Conservation (phyloP, 2,888 invertebrate genomes). For the Atrina japonica region DNA sequence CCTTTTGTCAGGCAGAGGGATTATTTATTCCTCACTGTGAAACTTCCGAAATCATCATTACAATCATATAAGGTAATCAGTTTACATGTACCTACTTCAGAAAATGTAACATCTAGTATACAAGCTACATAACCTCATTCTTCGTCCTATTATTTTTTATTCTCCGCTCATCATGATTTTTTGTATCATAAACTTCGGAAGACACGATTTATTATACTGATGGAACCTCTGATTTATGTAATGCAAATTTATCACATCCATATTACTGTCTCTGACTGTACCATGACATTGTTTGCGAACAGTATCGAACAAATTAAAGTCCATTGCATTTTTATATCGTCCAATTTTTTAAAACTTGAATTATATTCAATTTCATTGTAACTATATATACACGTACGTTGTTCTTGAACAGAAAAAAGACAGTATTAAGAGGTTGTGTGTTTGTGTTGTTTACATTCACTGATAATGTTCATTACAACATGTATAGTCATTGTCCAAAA, state of each 20-base stretch:
- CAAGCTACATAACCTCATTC: slow-evolving; percentile 25
- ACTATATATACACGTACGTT: slow-evolving; percentile 11
- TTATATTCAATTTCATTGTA: not conserved
- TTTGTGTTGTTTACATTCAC: slow-evolving; percentile 16
- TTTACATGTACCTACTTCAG: slow-evolving; percentile 17
- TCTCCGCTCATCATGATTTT: slow-evolving; percentile 12
- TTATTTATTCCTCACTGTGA: slow-evolving; percentile 7
- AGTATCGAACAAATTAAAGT: not conserved
- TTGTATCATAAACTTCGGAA: not conserved
- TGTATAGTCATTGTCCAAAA: not conserved
- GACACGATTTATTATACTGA: not conserved
- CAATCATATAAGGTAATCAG: not conserved
- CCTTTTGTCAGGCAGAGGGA: slow-evolving; percentile 7
- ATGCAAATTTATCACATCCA: slow-evolving; percentile 4
- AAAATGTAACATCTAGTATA: too few relatives aligned
- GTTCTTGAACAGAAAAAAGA: slow-evolving; percentile 12
- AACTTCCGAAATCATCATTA: slow-evolving; percentile 23
- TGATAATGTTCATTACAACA: not conserved
- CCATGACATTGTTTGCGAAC: slow-evolving; percentile 9
- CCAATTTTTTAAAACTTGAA: slow-evolving; percentile 4
- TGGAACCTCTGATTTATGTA: slow-evolving; percentile 3
- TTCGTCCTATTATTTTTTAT: slow-evolving; percentile 14
- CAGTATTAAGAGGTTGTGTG: slow-evolving; percentile 8
- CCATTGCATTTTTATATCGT: slow-evolving; percentile 14
- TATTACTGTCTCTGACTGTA: slow-evolving; percentile 11